Evolutionary conservation across 2,888 invertebrate genomes (phyloP), one percentile per base, ranked within the genome.

Genomic region (Argyresthia goedartella): DNA sequence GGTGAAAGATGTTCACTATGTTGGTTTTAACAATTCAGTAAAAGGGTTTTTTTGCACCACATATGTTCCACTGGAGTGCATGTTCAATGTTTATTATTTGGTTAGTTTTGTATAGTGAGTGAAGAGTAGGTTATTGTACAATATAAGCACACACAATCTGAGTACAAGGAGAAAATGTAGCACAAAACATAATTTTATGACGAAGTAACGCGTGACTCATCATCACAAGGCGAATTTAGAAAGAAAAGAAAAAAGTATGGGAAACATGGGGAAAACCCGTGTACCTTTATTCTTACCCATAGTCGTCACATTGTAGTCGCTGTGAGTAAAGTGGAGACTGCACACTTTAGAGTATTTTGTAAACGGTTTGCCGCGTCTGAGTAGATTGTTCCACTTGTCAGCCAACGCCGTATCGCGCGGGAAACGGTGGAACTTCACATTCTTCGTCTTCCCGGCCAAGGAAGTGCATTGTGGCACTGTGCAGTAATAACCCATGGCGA

Each of bases 331-430:
- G 63, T 87, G 86, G 0, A 85, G 71, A 62, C 87, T 86, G 68
- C 87, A 87, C 34, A 87, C 87, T 78, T 87, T 87, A 4, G 87
- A 87, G 65, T 87, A 87, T 59, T 82, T 84, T n/a, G 87, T 87
- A 52, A 75, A 76, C 0, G 87, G 87, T 67, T 87, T 87, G 59
- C 82, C 81, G 57, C 87, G 72, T 60, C 79, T 85, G 55, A 87
- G 61, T 52, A 87, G 81, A 11, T 60, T 52, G 59, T 87, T 87
- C 87, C 87, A 87, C 59, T 76, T 80, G 56, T 79, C 71, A 54
- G 82, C 84, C 77, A 87, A 76, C 35, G 60, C 59, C 42, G 50
- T 57, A 59, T 87, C 85, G 58, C 82, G 74, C 14, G 87, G 87
- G 60, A 87, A 87, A 57, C 80, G 77, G 65, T 87, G 87, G 64